Evolutionary conservation across 2,888 invertebrate genomes (phyloP).

Genomic region (Aromia moschata): DNA sequence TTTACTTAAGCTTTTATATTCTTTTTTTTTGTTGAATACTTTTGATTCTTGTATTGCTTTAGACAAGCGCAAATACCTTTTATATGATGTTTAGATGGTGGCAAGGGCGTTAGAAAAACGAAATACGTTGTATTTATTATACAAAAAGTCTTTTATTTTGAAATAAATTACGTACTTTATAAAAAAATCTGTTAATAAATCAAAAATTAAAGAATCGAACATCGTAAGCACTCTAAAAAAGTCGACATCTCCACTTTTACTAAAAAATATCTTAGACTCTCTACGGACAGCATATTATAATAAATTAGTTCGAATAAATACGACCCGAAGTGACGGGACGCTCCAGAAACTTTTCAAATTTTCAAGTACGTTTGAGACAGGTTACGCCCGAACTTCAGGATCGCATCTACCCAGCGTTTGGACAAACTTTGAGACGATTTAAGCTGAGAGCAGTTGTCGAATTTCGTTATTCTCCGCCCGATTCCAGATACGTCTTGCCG

Average conservation of each 20-base stretch:
- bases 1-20: not conserved
- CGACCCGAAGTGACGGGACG: slow-evolving; percentile 13
- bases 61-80: no score
- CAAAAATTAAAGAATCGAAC: slow-evolving; percentile 20
- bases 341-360: no score
- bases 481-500: slow-evolving; percentile 86
- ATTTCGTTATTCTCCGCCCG: slow-evolving; percentile 93
- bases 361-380: no score
- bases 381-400: slow-evolving; percentile 6
- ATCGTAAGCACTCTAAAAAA: slow-evolving; percentile 31
- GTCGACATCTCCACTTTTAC: slow-evolving; percentile 22
- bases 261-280: slow-evolving; percentile 32
- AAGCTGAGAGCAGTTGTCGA: slow-evolving; percentile 71
- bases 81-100: no score
- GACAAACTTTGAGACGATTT: slow-evolving; percentile 31
- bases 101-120: not conserved
- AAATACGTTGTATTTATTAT: slow-evolving; percentile 3
- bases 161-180: slow-evolving; percentile 30
- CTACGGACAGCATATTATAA: slow-evolving; percentile 36
- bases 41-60: no score
- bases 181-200: slow-evolving; percentile 24
- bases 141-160: slow-evolving; percentile 31
- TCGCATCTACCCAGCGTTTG: slow-evolving; percentile 26
- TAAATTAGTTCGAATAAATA: slow-evolving; percentile 19
- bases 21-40: not conserved